Base-by-base conservation (phyloP, 2,113 vertebrate genomes). In the Archilochus colubris region DNA sequence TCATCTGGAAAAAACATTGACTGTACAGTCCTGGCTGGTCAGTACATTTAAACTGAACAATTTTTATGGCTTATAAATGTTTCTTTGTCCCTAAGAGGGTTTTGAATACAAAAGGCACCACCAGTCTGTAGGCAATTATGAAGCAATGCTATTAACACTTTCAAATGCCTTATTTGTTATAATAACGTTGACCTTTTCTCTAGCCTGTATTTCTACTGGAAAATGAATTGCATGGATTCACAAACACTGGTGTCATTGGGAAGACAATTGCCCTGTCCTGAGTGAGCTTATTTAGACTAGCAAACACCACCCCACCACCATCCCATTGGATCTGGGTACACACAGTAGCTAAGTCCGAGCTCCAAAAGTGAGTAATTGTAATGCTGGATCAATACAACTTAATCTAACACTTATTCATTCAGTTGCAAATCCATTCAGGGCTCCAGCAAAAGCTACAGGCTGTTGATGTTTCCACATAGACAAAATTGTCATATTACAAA, bases 301-400 rank as follows among this genome's bases (percentile, higher is more conserved):
- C 33, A 85, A 61, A 66, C 3, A 8, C 30, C 28, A 21, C 46
- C 46, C 40, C 40, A 40, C 40, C 40, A 40, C 40, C 40, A 40
- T 54, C 23, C 0, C 0, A 46, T 17, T 8, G 22, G 50, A 53
- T 58, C 50, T n/a, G 38, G 23, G 23, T 48, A 21, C 12, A 14
- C 0, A 1, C 3, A 2, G 38, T 22, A 81, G 50, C 74, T 87
- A 38, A 1, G 1, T 54, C 17, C 66, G 74, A 80, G 20, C 40
- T 84, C 70, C 54, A 19, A 20, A 11, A 11, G 18, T 7, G 28
- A 53, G 9, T 25, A 46, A 64, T 75, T 7, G 14, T 50, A 87
- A 90, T 23, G 44, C 51, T 8, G 1, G 28, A 78, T 55, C 16
- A 24, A 9, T n/a, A 36, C 4, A 86, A 25, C 55, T 59, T 78